phyloP scores from a whole-genome alignment of 2,888 invertebrate genomes.

The Caradrina kadenii region DNA sequence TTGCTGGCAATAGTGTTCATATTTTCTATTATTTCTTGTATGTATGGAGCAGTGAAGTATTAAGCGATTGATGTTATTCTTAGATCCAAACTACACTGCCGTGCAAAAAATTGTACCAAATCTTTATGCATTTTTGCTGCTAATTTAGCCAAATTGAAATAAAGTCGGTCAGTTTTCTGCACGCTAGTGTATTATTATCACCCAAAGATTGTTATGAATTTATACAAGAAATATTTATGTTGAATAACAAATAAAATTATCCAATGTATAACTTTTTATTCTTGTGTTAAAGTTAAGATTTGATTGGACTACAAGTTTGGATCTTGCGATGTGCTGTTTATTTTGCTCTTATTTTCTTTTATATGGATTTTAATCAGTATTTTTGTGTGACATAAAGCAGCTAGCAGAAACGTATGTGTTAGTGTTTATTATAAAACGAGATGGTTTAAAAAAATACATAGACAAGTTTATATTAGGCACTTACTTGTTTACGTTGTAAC shows the following conservation, averaged over 20 bases:
- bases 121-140: conserved; percentile 49
- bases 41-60: conserved; percentile 69
- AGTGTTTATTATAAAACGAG: neutral
- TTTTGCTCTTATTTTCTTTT: conserved; percentile 56
- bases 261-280: conserved; percentile 74
- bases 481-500: neutral
- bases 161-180: conserved; percentile 63
- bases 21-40: conserved; percentile 68
- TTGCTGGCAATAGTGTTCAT: conserved; percentile 58
- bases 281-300: conserved; percentile 64
- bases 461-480: neutral
- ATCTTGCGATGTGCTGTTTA: conserved; percentile 56
- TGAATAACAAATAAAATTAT: conserved; percentile 89
- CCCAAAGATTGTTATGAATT: conserved; percentile 91
- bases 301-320: conserved; percentile 54
- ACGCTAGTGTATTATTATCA: conserved; percentile 82
- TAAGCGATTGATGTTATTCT: conserved; percentile 81
- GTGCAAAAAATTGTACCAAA: conserved; percentile 63
- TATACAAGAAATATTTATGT: conserved; percentile 90
- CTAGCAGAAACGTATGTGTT: neutral
- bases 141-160: conserved; percentile 48
- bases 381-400: neutral
- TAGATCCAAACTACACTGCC: conserved; percentile 79
- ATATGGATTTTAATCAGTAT: neutral
- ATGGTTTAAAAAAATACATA: neutral